phyloP scores from a whole-genome alignment of 2,888 invertebrate genomes.

The Thereva unica region DNA sequence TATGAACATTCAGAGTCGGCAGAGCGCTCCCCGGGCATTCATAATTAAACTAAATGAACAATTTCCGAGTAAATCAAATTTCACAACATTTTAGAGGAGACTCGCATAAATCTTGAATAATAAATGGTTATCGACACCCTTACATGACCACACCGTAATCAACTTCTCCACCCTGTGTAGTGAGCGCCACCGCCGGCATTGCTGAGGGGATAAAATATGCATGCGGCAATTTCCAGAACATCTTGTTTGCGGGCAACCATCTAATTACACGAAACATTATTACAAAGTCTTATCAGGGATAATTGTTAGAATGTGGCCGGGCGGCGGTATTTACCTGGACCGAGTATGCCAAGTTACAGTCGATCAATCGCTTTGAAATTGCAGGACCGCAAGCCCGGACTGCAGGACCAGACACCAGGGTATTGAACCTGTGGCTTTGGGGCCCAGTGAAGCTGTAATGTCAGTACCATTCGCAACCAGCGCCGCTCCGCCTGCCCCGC shows the following conservation, averaged over 20 bases:
- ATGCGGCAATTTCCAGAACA: constrained; percentile 24
- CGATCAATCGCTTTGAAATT: constrained; percentile 24
- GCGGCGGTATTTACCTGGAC: constrained; percentile 17
- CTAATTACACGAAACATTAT: constrained; percentile 32
- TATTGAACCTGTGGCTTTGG: neutral
- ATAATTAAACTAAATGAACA: no score
- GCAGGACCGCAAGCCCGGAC: neutral
- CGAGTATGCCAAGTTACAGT: constrained; percentile 25
- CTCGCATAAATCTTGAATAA: constrained; percentile 5
- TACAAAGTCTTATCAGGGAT: constrained; percentile 29
- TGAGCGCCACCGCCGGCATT: neutral
- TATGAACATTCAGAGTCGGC: no score
- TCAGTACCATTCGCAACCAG: neutral
- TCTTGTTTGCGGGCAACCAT: constrained; percentile 27
- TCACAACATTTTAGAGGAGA: neutral
- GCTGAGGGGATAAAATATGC: constrained; percentile 18
- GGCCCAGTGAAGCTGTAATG: constrained; percentile 1
- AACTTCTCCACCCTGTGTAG: constrained; percentile 8
- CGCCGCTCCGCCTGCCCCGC: neutral
- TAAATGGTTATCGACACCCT: constrained; percentile 13
- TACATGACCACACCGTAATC: constrained; percentile 23
- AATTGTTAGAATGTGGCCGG: constrained; percentile 25
- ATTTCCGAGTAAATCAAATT: neutral
- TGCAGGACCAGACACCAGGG: neutral
- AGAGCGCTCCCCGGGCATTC: no score